A percentile compares a stretch with the other conserved stretches of the same genome.
Evolutionary conservation across 1,140 invertebrate species (phyloP).

Genomic region (Euura saliciscinereae): DNA sequence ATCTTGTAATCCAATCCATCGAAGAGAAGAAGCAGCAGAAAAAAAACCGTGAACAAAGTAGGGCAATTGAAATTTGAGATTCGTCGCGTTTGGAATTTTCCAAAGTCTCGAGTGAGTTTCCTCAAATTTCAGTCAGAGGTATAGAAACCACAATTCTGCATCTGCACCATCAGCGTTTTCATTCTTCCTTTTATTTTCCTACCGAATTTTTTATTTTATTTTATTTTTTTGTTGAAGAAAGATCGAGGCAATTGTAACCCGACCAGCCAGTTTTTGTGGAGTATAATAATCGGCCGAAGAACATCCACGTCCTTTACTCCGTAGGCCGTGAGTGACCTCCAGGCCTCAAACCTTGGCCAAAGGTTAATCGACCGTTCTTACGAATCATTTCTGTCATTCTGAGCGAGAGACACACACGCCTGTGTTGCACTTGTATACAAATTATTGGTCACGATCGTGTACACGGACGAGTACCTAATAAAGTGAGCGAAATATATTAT

Average conservation of each 20-base stretch:
- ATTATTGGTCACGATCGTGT: neutral
- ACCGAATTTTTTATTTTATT: too few species aligned
- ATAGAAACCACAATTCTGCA: too few species aligned
- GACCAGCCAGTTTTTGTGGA: neutral
- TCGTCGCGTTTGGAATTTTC: too few species aligned
- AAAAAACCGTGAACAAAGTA: neutral
- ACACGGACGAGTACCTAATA: neutral
- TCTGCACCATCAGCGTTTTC: too few species aligned
- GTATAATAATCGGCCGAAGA: too few species aligned
- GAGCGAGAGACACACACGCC: neutral
- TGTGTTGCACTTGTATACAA: neutral
- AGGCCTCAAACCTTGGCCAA: neutral
- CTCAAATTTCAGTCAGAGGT: too few species aligned
- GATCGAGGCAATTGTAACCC: neutral
- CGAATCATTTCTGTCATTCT: constrained; percentile 5
- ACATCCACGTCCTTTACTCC: too few species aligned
- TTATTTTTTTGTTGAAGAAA: too few species aligned
- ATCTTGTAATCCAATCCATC: neutral
- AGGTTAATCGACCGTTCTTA: constrained; percentile 2
- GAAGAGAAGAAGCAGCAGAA: neutral
- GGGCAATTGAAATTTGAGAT: too few species aligned
- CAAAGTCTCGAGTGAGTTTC: too few species aligned
- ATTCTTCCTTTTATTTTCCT: too few species aligned
- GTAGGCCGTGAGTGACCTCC: neutral
- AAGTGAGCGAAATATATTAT: neutral